These are phyloP conservation scores for Dicyrtoma fusca DNA, from an alignment of 2,888 invertebrate species.

Conservation along the genomic window DNA sequence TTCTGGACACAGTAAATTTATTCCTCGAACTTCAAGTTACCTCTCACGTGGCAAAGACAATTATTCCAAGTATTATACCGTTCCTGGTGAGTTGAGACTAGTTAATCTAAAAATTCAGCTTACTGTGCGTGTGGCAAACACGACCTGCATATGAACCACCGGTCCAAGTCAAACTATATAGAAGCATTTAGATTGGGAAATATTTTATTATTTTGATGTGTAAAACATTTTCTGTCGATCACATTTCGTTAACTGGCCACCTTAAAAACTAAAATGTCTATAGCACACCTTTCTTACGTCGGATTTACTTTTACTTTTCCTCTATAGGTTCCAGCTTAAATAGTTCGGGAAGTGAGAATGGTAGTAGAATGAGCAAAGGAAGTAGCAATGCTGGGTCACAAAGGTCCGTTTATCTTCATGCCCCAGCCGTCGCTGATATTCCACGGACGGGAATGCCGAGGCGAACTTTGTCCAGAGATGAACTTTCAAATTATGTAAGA, in stretches of 20 bases:
- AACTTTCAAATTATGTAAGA: slow-evolving; percentile 45
- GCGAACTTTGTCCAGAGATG: slow-evolving; percentile 43
- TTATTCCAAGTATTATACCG: slow-evolving; percentile 37
- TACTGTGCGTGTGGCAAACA: too few relatives aligned
- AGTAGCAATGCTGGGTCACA: slow-evolving; percentile 42
- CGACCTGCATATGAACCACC: too few relatives aligned
- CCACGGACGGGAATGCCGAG: slow-evolving; percentile 48
- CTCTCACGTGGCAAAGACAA: slow-evolving; percentile 28
- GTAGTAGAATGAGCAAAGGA: slow-evolving; percentile 44
- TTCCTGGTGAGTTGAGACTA: slow-evolving; percentile 33
- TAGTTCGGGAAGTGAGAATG: slow-evolving; percentile 50
- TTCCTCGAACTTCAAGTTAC: slow-evolving; percentile 33
- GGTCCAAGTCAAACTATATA: too few relatives aligned
- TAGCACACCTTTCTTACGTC: neutral
- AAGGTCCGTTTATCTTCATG: slow-evolving; percentile 57
- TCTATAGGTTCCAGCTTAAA: slow-evolving; percentile 42
- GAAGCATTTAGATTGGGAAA: too few relatives aligned
- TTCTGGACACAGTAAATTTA: slow-evolving; percentile 21
- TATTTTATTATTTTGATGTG: too few relatives aligned
- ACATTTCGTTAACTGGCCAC: too few relatives aligned
- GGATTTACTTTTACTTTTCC: neutral
- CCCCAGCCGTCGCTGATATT: slow-evolving; percentile 57
- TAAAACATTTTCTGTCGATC: too few relatives aligned
- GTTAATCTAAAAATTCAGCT: too few relatives aligned
- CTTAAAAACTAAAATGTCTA: too few relatives aligned